A percentile compares a stretch with the other conserved stretches of the same genome.
phyloP scores from a whole-genome alignment of 1,140 invertebrate species.

The Heliconius hermathena region DNA sequence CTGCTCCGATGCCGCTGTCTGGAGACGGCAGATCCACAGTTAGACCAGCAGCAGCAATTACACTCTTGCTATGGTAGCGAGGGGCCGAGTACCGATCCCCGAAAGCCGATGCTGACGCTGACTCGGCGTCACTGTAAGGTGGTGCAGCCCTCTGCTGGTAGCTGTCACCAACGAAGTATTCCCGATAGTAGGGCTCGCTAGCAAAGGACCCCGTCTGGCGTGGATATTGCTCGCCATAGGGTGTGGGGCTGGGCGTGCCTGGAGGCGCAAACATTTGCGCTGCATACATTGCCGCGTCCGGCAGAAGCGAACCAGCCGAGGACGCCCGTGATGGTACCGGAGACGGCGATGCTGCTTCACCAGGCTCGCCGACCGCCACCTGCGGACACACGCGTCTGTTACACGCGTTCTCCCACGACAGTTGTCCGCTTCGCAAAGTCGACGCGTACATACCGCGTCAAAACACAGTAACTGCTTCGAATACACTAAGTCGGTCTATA shows the following conservation, averaged over 20 bases:
- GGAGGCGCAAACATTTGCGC: conserved; percentile 80
- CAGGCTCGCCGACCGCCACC: conserved; percentile 76
- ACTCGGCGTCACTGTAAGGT: conserved; percentile 70
- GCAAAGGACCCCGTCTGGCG: conserved; percentile 68
- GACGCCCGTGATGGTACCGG: conserved; percentile 77
- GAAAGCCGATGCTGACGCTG: conserved; percentile 66
- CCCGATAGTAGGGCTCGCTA: conserved; percentile 77
- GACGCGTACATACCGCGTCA: conserved; percentile 79
- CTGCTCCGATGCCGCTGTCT: conserved; percentile 94
- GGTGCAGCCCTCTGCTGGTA: conserved; percentile 77
- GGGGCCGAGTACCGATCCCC: conserved; percentile 75
- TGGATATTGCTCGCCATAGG: conserved; percentile 76
- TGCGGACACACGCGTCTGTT: conserved; percentile 81
- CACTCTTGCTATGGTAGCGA: conserved; percentile 79
- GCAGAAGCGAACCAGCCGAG: conserved; percentile 77
- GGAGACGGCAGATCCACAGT: conserved; percentile 96
- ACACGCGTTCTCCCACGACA: conserved; percentile 80
- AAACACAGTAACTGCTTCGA: conserved; percentile 75
- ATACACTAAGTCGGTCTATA: conserved; percentile 64
- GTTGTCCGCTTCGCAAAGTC: conserved; percentile 74
- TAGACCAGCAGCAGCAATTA: conserved; percentile 86
- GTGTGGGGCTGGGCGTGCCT: conserved; percentile 78
- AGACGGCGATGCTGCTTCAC: conserved; percentile 75
- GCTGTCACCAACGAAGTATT: conserved; percentile 76
- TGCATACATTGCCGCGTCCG: conserved; percentile 79